These are phyloP conservation scores for Mythimna vitellina DNA, from an alignment of 2,888 invertebrate species.

Conservation along the genomic window DNA sequence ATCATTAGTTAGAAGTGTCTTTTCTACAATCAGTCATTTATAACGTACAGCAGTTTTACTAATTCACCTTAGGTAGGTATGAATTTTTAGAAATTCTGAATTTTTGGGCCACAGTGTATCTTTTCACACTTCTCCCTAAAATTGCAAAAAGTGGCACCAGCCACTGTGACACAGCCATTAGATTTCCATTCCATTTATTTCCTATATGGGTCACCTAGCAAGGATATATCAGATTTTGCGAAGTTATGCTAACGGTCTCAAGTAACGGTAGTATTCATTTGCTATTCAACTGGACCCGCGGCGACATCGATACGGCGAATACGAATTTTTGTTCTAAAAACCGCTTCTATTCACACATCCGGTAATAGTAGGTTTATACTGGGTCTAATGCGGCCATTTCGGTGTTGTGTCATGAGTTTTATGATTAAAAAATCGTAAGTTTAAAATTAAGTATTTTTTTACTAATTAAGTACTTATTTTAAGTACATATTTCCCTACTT, in stretches of 20 bases:
- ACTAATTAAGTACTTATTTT: too few relatives aligned
- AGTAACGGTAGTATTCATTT: conserved; percentile 86
- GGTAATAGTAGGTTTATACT: conserved; percentile 34
- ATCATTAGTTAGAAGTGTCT: too few relatives aligned
- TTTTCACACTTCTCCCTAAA: not conserved
- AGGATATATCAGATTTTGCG: conserved; percentile 77
- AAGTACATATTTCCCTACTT: too few relatives aligned
- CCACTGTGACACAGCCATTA: not conserved
- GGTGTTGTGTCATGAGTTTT: not conserved
- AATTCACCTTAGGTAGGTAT: too few relatives aligned
- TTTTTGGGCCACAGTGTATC: too few relatives aligned
- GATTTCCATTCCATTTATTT: conserved; percentile 28
- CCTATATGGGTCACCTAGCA: conserved; percentile 55
- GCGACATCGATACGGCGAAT: conserved; percentile 81
- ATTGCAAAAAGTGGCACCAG: not conserved
- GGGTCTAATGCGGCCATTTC: conserved; percentile 2
- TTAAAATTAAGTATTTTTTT: too few relatives aligned
- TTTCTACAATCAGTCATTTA: too few relatives aligned
- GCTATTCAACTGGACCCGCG: conserved; percentile 81
- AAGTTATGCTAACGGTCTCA: conserved; percentile 82
- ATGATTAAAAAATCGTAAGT: too few relatives aligned
- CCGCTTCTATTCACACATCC: conserved; percentile 59
- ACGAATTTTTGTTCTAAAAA: conserved; percentile 76
- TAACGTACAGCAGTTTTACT: too few relatives aligned
- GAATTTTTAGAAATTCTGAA: too few relatives aligned